Evolutionary conservation across 2,797 vertebrate genomes (phyloP).

Genomic region (Sparidentex hasta): DNA sequence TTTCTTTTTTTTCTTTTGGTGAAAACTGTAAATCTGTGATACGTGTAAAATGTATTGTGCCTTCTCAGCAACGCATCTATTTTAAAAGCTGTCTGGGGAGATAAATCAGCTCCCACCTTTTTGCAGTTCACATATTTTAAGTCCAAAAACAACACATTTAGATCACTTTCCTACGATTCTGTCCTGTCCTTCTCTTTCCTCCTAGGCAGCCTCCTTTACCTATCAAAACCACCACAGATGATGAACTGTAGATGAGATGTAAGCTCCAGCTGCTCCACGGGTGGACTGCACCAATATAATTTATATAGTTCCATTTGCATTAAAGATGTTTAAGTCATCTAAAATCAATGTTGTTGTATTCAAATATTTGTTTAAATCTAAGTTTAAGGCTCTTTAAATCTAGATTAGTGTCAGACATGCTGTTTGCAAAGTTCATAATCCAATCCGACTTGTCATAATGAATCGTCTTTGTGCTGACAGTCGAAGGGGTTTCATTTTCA

Average conservation of each 20-base stretch:
- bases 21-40: constrained; percentile 25
- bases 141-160: constrained; percentile 36
- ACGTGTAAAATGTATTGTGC: constrained; percentile 32
- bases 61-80: not conserved
- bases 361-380: not conserved
- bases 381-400: constrained; percentile 9
- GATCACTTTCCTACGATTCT: constrained; percentile 4
- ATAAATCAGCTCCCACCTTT: constrained; percentile 43
- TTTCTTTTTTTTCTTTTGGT: not conserved
- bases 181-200: not conserved
- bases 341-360: not conserved
- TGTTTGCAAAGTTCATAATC: constrained; percentile 1
- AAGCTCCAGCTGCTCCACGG: not conserved
- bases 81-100: constrained; percentile 15
- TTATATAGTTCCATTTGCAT: not conserved
- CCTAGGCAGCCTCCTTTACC: not conserved
- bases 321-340: not conserved
- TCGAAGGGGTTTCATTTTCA: constrained; percentile 2
- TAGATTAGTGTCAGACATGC: not conserved
- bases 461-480: not conserved
- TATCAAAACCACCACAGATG: not conserved
- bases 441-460: constrained; percentile 18
- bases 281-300: not conserved
- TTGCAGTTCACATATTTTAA: constrained; percentile 13
- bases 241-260: not conserved